Evolutionary conservation across 2,888 invertebrate genomes (phyloP), one percentile per base, ranked within the genome.

Genomic region (Didymodactylos carnosus): DNA sequence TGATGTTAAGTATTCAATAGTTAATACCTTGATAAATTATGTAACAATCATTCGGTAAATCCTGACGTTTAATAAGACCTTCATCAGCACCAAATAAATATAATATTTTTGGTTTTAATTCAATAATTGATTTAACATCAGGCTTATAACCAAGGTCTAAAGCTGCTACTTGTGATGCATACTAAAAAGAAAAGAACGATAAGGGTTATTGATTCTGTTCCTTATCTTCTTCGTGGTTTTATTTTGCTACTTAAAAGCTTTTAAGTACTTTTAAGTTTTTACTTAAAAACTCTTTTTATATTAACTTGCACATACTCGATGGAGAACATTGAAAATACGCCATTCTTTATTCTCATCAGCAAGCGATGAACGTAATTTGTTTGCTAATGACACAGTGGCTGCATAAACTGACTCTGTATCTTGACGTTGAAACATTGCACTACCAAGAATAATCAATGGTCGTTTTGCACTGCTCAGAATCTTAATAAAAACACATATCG

Each of bases 21-120:
- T 3, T 19, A 41, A 73, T 75, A 84, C 85, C 86, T 80, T 85
- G 85, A 78, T 98, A 98, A 78, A 98, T 89, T 76, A 98, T 87
- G 77, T 90, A 89, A 76, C 90, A 89, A 81, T 89, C 90, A 74
- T 88, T 87, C 1, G 91, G 90, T 78, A 97, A 86, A 79, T 90
- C 88, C 27, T 88, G 88, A 76, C 89, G 87, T 0, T 87, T 87
- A 76, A 97, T 87, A 16, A 88, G 86, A 3, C 89, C 88, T 78
- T 90, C 89, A 83, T 98, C 98, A n/a, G 97, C 94, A 4, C 95
- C 97, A 76, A 98, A 85, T 76, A 98, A 85, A 84, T 89, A 92
- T 40, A 98, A 86, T 39, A 97, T 88, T 80, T 89, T 88, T 0
- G 92, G 91, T 14, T 79, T 79, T 72, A 78, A 84, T 77, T 89